Base-by-base conservation (phyloP, 2,888 invertebrate species). In the Augiades crinisus region DNA sequence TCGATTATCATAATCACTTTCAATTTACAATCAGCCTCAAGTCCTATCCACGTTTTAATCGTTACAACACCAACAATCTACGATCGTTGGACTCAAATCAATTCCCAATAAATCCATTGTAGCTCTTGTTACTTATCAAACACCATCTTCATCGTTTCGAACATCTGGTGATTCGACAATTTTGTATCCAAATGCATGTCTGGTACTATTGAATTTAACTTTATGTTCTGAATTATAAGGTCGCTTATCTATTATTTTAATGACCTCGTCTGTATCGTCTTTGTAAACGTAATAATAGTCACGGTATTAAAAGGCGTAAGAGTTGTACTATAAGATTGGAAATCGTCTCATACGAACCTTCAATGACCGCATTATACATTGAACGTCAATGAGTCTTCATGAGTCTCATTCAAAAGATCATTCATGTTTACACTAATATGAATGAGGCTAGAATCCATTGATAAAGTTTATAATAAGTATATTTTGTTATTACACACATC, bases 341-440 rank as follows among this genome's bases (percentile, higher is more conserved):
- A 47, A 31, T 47, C 31, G 19, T 33, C 14, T 22, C 8, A 1
- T 16, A 30, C 14, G 19, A 31, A 33, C 14, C 16, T 16, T 40
- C 33, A 47, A 38, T 30, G 47, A 30, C 27, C 5, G 17, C 13
- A 49, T 59, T 61, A 60, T 60, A 62, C 47, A 60, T 63, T 62
- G 69, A 70, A 66, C 74, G 68, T 79, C 75, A 78, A 73, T 74
- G 65, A 61, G 70, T 65, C 71, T 75, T 77, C 71, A 72, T 70
- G 65, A 68, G 68, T 63, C 67, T 68, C 84, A 84, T 84, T 84
- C 78, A 84, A 44, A 63, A 62, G 70, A 57, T 65, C 81, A 81
- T 82, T 82, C 82, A 81, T 71, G 65, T 63, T 72, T 61, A 59
- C 63, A 58, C 57, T 58, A 54, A 58, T 60, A 55, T 64, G 65